These are phyloP conservation scores for Eubasilissa splendida DNA, from an alignment of 2,888 invertebrate species.

Conservation along the genomic window DNA sequence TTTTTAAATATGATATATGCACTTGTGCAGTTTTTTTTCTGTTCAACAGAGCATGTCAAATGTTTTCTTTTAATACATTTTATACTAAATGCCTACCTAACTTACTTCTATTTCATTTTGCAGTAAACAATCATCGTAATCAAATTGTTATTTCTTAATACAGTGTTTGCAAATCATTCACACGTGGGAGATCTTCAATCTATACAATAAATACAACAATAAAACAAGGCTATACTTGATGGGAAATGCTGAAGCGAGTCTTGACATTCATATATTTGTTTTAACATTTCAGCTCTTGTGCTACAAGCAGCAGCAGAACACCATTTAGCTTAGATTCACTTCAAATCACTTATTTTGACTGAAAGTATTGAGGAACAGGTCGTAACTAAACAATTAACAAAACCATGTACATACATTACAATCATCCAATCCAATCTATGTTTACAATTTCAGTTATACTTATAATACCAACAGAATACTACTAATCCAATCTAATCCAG, in stretches of 20 bases:
- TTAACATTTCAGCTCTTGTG: neutral
- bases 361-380: too few species aligned
- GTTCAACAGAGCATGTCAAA: neutral
- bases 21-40: conserved; percentile 17
- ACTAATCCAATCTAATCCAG: too few species aligned
- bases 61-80: neutral
- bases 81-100: conserved; percentile 21
- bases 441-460: too few species aligned
- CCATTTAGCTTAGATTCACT: neutral
- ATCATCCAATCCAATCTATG: too few species aligned
- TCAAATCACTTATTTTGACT: too few species aligned
- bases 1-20: neutral
- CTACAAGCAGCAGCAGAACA: neutral
- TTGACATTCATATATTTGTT: conserved; percentile 1
- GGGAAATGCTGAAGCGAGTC: conserved; percentile 9
- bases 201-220: conserved; percentile 16
- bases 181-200: conserved; percentile 18
- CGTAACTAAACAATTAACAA: too few species aligned
- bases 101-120: conserved; percentile 11
- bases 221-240: conserved; percentile 16
- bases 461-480: too few species aligned
- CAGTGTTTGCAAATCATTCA: conserved; percentile 26
- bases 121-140: conserved; percentile 8
- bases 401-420: too few species aligned
- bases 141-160: neutral